Base-by-base conservation (phyloP, 1,140 invertebrate species). In the Latrodectus geometricus region DNA sequence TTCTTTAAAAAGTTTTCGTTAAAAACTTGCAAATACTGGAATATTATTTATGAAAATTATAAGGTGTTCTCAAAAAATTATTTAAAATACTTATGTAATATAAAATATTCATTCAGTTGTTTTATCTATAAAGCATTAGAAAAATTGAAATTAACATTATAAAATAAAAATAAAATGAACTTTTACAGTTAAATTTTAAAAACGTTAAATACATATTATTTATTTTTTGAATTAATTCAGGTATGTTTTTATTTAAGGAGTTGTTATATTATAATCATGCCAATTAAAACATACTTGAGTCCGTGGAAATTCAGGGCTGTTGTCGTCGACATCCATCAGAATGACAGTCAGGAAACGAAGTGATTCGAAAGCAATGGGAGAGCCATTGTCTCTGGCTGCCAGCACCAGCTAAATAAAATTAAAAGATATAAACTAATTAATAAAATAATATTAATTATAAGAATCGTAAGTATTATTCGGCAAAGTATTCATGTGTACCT, bases 291-390 rank as follows among this genome's bases (percentile, higher is more conserved):
- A 35, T 85, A 88, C 87, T 86, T 93, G 91, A 11, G 90, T 90
- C 54, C 93, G 92, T 23, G 93, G 93, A 90, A 98, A 98, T 89
- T 94, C 93, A 0, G 97, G 97, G 9, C 93, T 91, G 90, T 98
- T 97, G 91, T 98, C 97, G 90, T 98, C 95, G 8, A 95, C 95
- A 91, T 98, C 93, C 94, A 95, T 93, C 49, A 98, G 92, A 23
- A 94, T 92, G 21, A 98, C 93, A 0, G 94, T 96, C 50, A 99
- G 92, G 72, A 96, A 93, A 8, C 95, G 94, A 14, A 96, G 91
- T 4, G 94, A 95, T 91, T 97, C 96, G 88, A 95, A 96, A 69
- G 94, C 94, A 2, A 94, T 94, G 0, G 96, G 96, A 4, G 91
- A 90, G 4, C 96, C 97, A 89, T 96, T 94, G 92, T 98, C 97